Base-by-base conservation (phyloP, 2,113 vertebrate genomes). In the Pomatostomus ruficeps region DNA sequence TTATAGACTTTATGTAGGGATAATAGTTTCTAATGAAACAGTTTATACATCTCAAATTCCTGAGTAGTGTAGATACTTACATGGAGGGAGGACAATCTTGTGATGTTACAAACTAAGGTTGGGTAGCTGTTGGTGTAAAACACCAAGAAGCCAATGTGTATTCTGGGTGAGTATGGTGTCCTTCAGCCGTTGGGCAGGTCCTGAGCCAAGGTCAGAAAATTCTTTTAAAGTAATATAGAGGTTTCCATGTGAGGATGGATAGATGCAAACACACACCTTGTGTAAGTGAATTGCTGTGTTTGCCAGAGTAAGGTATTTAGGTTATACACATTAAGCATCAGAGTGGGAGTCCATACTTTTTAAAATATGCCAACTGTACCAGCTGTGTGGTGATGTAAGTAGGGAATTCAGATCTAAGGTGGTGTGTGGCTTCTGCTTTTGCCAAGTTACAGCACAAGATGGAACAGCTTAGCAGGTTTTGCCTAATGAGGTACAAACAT, bases 401-500 rank as follows among this genome's bases (percentile, higher is more conserved):
- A 46, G 46, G 66, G 35, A 38, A 5, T 43, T 73, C 6, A 4
- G 14, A 20, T 18, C 7, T 43, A 2, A 71, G 26, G 28, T 74
- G 54, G 14, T 40, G 49, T 31, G 76, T 65, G 57, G 49, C 68
- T 84, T 93, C 62, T 92, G 76, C 75, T 83, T 73, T 75, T 84
- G 45, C 33, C 35, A 22, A 6, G 33, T 48, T 35, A 28, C 25
- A 40, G 49, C 20, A 18, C 0, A 8, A 80, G 67, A 63, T 57
- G 97, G 91, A 96, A 97, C 83, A 93, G 89, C 85, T 96, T 78
- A 93, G 38, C 83, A n/a, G 49, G 72, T 65, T 73, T 51, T 46
- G 15, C 16, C 63, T 9, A 1, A 45, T 26, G 8, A 31, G 29
- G 25, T 35, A 36, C 45, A 35, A 78, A 91, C 33, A 67, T 96